Evolutionary conservation across 1,140 invertebrate genomes (phyloP).

Genomic region (Sinonovacula constricta): DNA sequence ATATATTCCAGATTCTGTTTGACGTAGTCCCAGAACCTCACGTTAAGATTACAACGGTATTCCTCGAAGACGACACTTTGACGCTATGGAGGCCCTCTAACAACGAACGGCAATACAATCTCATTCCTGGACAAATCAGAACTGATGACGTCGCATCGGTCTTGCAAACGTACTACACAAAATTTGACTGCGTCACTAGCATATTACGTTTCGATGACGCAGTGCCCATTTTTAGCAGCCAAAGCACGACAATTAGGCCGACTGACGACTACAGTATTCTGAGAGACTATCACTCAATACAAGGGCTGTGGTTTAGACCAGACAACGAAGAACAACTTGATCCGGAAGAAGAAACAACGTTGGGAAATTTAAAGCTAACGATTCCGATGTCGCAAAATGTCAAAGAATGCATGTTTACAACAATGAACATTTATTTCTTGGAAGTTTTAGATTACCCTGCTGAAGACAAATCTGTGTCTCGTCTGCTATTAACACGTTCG

Average conservation of each 20-base stretch:
- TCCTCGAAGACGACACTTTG: constrained; percentile 57
- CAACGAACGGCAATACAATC: constrained; percentile 54
- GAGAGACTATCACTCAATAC: constrained; percentile 58
- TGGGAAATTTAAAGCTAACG: constrained; percentile 60
- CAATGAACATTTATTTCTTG: constrained; percentile 63
- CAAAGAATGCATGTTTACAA: constrained; percentile 57
- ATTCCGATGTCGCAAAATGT: constrained; percentile 53
- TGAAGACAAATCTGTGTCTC: constrained; percentile 61
- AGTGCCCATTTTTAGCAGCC: constrained; percentile 55
- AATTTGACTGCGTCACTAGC: constrained; percentile 63
- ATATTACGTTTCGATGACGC: constrained; percentile 62
- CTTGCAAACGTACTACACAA: constrained; percentile 58
- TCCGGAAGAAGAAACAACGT: constrained; percentile 44
- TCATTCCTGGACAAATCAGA: constrained; percentile 53
- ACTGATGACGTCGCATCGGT: constrained; percentile 44
- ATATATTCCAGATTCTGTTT: background rate
- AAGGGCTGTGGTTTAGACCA: constrained; percentile 61
- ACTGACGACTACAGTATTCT: constrained; percentile 61
- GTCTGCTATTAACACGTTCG: constrained; percentile 57
- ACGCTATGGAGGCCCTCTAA: constrained; percentile 57
- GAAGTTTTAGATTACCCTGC: constrained; percentile 63
- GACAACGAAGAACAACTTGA: constrained; percentile 56
- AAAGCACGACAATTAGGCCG: constrained; percentile 57
- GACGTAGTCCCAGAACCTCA: constrained; percentile 2
- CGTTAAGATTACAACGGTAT: constrained; percentile 56